phyloP scores from a whole-genome alignment of 1,140 invertebrate species.

The Lordiphosa mommai region DNA sequence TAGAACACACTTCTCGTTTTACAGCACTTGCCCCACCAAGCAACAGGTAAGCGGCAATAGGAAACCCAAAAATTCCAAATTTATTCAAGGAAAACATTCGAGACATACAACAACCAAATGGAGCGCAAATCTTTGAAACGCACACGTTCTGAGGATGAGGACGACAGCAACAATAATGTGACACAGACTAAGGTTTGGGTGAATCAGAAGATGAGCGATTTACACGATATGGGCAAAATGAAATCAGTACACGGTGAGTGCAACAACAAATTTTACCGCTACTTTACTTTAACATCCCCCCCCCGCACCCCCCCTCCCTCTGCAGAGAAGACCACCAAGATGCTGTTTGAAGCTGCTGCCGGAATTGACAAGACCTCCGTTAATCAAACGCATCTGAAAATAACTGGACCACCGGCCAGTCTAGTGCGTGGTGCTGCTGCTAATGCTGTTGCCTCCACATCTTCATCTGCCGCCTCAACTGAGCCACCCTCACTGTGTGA shows the following conservation, averaged over 20 bases:
- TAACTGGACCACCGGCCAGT: background rate
- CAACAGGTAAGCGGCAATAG: too few relatives aligned
- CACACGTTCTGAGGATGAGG: slow-evolving; percentile 15
- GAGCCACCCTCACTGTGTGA: slow-evolving; percentile 12
- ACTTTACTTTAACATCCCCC: background rate
- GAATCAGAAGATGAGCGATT: slow-evolving; percentile 53
- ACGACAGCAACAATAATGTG: slow-evolving; percentile 47
- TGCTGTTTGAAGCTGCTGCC: slow-evolving; percentile 53
- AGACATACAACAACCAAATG: background rate
- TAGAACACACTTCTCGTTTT: too few relatives aligned
- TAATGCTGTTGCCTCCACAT: background rate
- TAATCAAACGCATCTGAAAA: background rate
- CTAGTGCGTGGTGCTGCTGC: background rate
- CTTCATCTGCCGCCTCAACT: background rate
- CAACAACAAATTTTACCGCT: background rate
- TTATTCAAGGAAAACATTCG: too few relatives aligned
- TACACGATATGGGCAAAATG: slow-evolving; percentile 49
- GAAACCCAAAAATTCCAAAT: too few relatives aligned
- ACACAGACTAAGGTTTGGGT: slow-evolving; percentile 54
- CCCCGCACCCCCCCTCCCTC: background rate
- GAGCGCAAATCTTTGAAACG: background rate
- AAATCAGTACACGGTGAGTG: slow-evolving; percentile 55
- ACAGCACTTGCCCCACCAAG: too few relatives aligned
- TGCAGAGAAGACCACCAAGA: slow-evolving; percentile 56
- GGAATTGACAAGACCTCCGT: background rate